A percentile compares a stretch with the other conserved stretches of the same genome.
These are phyloP conservation scores for Cataglyphis livida DNA, from an alignment of 2,888 invertebrate species.

Conservation along the genomic window DNA sequence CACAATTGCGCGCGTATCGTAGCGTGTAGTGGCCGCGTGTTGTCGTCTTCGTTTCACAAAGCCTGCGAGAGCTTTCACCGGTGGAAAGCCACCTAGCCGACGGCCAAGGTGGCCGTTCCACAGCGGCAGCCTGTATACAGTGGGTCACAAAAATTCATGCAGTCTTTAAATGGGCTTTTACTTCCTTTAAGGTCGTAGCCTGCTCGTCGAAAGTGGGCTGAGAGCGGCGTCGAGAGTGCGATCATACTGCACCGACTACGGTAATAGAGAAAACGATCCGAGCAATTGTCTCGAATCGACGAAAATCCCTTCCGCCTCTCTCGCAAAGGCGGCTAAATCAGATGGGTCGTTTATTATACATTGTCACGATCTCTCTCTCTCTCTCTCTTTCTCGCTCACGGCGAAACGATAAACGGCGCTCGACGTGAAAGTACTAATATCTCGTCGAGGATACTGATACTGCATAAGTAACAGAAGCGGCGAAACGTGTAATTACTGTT, in stretches of 20 bases:
- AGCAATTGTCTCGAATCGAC: constrained; percentile 39
- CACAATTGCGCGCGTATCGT: not conserved
- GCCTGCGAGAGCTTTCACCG: constrained; percentile 79
- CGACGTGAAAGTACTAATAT: constrained; percentile 36
- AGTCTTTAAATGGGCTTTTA: constrained; percentile 73
- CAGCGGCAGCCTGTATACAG: constrained; percentile 55
- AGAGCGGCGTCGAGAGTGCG: constrained; percentile 53
- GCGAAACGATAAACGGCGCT: constrained; percentile 23
- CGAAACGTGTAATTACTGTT: constrained; percentile 43
- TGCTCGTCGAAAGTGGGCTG: constrained; percentile 69
- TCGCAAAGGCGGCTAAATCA: not conserved
- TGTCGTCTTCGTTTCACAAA: constrained; percentile 67
- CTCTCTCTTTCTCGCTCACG: not conserved
- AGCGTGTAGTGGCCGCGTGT: not conserved
- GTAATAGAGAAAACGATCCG: constrained; percentile 67
- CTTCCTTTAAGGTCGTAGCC: constrained; percentile 69
- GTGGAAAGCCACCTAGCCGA: constrained; percentile 81
- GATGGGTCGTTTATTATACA: constrained; percentile 3
- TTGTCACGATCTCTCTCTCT: constrained; percentile 20
- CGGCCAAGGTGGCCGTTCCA: constrained; percentile 76
- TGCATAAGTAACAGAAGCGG: constrained; percentile 37
- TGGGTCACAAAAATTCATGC: constrained; percentile 74
- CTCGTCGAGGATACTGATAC: constrained; percentile 30
- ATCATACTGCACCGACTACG: not conserved
- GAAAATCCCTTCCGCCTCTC: constrained; percentile 43